These are phyloP conservation scores for Matsumyia berberina DNA, from an alignment of 2,888 invertebrate genomes.

Conservation along the genomic window DNA sequence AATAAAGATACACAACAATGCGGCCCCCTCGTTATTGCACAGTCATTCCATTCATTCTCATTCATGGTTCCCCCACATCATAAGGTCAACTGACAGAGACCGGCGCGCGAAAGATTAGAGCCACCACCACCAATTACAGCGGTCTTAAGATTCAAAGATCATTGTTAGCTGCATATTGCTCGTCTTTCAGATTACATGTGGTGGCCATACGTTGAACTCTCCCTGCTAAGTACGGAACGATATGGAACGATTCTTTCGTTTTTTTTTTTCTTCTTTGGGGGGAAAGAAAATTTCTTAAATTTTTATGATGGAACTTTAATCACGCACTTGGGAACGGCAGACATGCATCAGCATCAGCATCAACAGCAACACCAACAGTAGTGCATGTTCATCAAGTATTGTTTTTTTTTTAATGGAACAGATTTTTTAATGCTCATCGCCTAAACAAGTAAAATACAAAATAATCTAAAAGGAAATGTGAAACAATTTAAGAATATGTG, in stretches of 20 bases:
- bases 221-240: constrained; percentile 3
- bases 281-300: constrained; percentile 46
- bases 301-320: constrained; percentile 64
- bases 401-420: constrained; percentile 35
- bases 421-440: constrained; percentile 31
- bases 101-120: constrained; percentile 46
- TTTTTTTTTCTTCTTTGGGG: constrained; percentile 2
- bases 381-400: constrained; percentile 52
- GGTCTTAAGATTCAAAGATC: constrained; percentile 45
- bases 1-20: constrained; percentile 31
- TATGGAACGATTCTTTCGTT: constrained; percentile 1
- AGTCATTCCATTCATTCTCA: constrained; percentile 37
- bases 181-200: constrained; percentile 48
- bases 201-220: constrained; percentile 42
- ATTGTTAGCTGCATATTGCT: constrained; percentile 59
- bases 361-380: constrained; percentile 17
- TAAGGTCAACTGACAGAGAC: constrained; percentile 45
- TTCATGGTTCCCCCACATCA: constrained; percentile 31
- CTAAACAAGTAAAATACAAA: constrained; percentile 59
- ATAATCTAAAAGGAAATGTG: constrained; percentile 62
- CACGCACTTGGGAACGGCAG: constrained; percentile 47
- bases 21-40: constrained; percentile 12
- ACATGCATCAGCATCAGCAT: constrained; percentile 18
- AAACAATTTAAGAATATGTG: constrained; percentile 45
- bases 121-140: constrained; percentile 35